phyloP scores from a whole-genome alignment of 2,888 invertebrate species.

The Netelia virgata region DNA sequence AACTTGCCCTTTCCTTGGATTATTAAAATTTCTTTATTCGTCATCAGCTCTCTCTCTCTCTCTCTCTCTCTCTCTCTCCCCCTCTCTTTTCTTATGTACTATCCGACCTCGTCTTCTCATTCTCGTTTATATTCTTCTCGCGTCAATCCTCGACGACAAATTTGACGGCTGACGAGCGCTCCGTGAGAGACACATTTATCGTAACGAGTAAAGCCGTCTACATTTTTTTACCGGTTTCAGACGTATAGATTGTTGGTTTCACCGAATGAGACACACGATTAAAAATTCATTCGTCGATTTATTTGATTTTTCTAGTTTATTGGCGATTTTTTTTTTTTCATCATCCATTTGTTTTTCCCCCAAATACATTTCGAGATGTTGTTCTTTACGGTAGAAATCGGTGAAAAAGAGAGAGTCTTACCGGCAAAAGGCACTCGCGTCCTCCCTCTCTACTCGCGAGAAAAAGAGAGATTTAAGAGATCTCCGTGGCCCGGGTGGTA shows the following conservation, averaged over 20 bases:
- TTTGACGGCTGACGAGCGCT: constrained; percentile 27
- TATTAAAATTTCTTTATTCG: constrained; percentile 61
- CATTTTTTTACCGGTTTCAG: constrained; percentile 24
- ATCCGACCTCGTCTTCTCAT: constrained; percentile 51
- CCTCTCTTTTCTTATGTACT: constrained; percentile 29
- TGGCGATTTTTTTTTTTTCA: constrained; percentile 2
- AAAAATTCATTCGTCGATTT: too few relatives aligned
- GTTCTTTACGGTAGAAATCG: too few relatives aligned
- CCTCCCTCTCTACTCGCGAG: constrained; percentile 38
- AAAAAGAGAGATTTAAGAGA: constrained; percentile 61
- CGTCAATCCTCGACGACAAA: constrained; percentile 67
- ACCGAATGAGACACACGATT: too few relatives aligned
- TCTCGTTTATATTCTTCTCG: constrained; percentile 24
- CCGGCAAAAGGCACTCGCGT: constrained; percentile 12
- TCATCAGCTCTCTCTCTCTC: neutral
- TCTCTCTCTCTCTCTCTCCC: neutral
- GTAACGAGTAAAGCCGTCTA: constrained; percentile 4
- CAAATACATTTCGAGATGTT: too few relatives aligned
- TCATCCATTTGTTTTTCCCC: too few relatives aligned
- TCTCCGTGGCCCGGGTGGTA: constrained; percentile 72
- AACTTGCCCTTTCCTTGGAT: constrained; percentile 53
- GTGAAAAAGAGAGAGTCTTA: neutral
- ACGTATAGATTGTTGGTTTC: too few relatives aligned
- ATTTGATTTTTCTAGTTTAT: neutral
- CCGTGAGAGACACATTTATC: constrained; percentile 6